phyloP scores from a whole-genome alignment of 2,888 invertebrate genomes.

The Dicycla oo region DNA sequence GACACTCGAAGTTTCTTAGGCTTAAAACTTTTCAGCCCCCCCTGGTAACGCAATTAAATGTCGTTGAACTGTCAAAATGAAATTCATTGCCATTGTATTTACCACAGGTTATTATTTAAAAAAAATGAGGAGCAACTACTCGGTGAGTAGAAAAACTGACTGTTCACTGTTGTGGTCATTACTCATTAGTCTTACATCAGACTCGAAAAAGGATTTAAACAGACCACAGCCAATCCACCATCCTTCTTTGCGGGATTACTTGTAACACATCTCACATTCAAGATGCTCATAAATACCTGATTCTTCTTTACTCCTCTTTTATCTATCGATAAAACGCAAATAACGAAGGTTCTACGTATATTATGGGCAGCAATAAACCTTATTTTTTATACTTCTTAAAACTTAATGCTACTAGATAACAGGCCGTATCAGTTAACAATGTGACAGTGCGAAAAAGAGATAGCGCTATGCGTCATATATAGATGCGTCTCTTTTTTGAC shows the following conservation, averaged over 20 bases:
- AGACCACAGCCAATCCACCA: not conserved
- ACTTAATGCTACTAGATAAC: slow-evolving; percentile 7
- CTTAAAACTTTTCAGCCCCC: too few relatives aligned
- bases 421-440: not conserved
- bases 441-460: slow-evolving; percentile 12
- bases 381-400: slow-evolving; percentile 39
- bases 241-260: not conserved
- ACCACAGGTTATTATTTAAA: not conserved
- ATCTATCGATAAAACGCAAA: slow-evolving; percentile 25
- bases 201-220: not conserved
- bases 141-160: not conserved
- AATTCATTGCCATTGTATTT: not conserved
- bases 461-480: not conserved
- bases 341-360: slow-evolving; percentile 8
- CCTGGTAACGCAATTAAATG: too few relatives aligned
- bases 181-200: not conserved
- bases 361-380: slow-evolving; percentile 24
- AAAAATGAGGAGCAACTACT: not conserved
- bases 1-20: too few relatives aligned
- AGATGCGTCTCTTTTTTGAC: slow-evolving; percentile 18
- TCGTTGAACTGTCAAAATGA: not conserved
- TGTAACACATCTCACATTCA: not conserved
- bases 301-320: slow-evolving; percentile 1
- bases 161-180: not conserved
- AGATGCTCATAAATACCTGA: slow-evolving; percentile 25